These are phyloP conservation scores for Anabas testudineus DNA, from an alignment of 2,797 vertebrate species.

Conservation along the genomic window DNA sequence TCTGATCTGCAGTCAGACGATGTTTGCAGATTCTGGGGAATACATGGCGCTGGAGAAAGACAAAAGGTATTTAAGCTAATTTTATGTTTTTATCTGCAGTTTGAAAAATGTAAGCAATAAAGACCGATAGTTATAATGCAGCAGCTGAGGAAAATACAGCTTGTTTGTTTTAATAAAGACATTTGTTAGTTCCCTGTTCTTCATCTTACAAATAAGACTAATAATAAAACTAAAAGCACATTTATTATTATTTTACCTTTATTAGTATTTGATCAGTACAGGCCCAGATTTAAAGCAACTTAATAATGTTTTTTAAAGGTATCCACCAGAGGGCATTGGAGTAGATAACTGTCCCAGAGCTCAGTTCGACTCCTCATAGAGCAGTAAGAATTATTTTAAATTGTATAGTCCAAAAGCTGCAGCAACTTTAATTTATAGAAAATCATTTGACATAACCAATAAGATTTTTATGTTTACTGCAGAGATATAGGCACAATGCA, in stretches of 20 bases:
- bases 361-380: constrained; percentile 1
- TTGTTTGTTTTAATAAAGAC: too few species aligned
- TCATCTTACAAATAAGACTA: too few species aligned
- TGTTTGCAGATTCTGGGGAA: constrained; percentile 77
- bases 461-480: not conserved
- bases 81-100: not conserved
- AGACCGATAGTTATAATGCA: not conserved
- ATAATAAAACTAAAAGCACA: too few species aligned
- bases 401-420: not conserved
- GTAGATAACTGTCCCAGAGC: too few species aligned
- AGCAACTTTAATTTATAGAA: not conserved
- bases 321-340: constrained; percentile 13
- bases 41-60: constrained; percentile 83
- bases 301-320: not conserved
- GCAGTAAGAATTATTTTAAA: not conserved
- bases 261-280: not conserved
- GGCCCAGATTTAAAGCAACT: not conserved
- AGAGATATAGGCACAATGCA: not conserved
- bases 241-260: not conserved
- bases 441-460: not conserved
- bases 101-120: not conserved
- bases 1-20: constrained; percentile 67
- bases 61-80: not conserved
- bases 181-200: too few species aligned
- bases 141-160: too few species aligned